phyloP scores from a whole-genome alignment of 1,140 invertebrate genomes.

The Pachypeltis micranthus region DNA sequence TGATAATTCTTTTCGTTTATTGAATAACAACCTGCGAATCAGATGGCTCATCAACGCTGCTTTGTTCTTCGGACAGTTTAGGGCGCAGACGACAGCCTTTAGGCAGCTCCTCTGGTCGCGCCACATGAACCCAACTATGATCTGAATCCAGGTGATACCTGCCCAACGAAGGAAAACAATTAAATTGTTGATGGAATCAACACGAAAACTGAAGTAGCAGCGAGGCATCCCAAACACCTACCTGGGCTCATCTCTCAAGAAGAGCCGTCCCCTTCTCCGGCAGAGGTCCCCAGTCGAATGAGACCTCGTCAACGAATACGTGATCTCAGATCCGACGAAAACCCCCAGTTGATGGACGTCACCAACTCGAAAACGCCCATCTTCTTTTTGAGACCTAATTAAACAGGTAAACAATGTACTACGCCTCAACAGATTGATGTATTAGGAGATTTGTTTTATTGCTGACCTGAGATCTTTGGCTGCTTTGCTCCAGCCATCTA shows the following conservation, averaged over 20 bases:
- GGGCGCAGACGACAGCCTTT: neutral
- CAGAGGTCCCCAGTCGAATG: conserved; percentile 40
- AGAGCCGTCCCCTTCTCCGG: conserved; percentile 19
- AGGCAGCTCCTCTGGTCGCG: conserved; percentile 37
- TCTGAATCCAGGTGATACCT: conserved; percentile 40
- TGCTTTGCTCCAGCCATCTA: neutral
- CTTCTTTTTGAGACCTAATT: conserved; percentile 29
- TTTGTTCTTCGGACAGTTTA: conserved; percentile 5
- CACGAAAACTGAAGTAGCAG: too few relatives aligned
- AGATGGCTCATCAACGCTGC: conserved; percentile 11
- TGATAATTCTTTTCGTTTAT: neutral
- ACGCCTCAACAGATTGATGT: too few relatives aligned
- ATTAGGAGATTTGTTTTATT: too few relatives aligned
- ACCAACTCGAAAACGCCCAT: conserved; percentile 41
- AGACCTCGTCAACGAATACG: conserved; percentile 34
- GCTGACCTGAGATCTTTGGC: conserved; percentile 11
- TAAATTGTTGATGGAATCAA: too few relatives aligned
- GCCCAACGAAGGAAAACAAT: too few relatives aligned
- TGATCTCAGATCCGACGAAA: conserved; percentile 35
- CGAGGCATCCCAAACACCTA: too few relatives aligned
- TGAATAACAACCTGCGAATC: neutral
- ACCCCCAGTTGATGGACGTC: conserved; percentile 40
- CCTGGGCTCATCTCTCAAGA: conserved; percentile 25
- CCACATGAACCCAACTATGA: conserved; percentile 39
- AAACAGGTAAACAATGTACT: too few relatives aligned